These are phyloP conservation scores for Incurvaria masculella DNA, from an alignment of 2,888 invertebrate genomes.

Conservation along the genomic window DNA sequence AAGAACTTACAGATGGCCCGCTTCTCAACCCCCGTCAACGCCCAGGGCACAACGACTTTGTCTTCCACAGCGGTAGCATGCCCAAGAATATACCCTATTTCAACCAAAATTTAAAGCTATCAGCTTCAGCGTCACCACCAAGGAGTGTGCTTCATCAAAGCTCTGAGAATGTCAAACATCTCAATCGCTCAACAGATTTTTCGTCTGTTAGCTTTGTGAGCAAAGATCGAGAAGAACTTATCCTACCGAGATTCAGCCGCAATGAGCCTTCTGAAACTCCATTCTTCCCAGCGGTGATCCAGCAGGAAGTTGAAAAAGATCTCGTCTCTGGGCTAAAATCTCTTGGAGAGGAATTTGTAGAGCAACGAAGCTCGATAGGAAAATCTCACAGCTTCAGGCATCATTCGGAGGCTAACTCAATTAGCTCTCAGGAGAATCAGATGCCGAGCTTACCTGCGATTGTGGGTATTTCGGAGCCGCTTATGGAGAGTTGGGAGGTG, in stretches of 20 bases:
- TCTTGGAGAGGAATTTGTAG: conserved; percentile 43
- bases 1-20: conserved; percentile 36
- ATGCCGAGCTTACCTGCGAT: conserved; percentile 52
- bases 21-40: conserved; percentile 35
- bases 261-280: background rate
- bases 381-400: conserved; percentile 72
- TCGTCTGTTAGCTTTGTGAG: background rate
- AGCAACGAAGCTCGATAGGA: conserved; percentile 57
- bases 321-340: conserved; percentile 32
- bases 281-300: background rate
- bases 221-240: background rate
- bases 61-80: conserved; percentile 44
- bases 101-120: conserved; percentile 32
- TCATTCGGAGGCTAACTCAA: conserved; percentile 49
- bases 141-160: conserved; percentile 40
- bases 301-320: background rate
- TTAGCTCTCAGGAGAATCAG: conserved; percentile 48
- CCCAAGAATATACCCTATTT: conserved; percentile 45
- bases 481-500: conserved; percentile 51
- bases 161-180: conserved; percentile 40
- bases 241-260: background rate
- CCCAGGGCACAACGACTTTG: conserved; percentile 33
- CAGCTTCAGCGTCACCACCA: conserved; percentile 38
- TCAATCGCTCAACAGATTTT: conserved; percentile 34
- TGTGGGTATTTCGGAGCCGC: conserved; percentile 49